Percentiles rank a stretch among this genome's conserved stretches.
Evolutionary conservation across 1,140 invertebrate genomes (phyloP).

Genomic region (Frieseomelitta varia): DNA sequence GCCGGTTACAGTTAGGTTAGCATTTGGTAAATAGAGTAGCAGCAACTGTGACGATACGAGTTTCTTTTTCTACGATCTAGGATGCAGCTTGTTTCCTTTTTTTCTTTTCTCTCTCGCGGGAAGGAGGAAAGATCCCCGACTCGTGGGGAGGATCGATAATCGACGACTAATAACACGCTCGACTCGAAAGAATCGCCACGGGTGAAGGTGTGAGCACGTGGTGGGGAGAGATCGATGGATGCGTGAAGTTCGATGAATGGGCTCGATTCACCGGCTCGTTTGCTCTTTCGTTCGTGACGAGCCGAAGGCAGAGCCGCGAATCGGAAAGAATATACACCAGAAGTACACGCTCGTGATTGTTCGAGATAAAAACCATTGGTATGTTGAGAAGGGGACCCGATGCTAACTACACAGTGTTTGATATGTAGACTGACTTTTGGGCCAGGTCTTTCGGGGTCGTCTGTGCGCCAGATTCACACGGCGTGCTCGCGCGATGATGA

Average conservation of each 20-base stretch:
- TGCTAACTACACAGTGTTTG: slow-evolving; percentile 68
- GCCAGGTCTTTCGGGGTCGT: slow-evolving; percentile 33
- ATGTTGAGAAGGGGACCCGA: slow-evolving; percentile 28
- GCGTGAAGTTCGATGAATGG: slow-evolving; percentile 10
- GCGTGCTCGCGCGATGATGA: not conserved
- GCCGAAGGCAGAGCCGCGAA: not conserved
- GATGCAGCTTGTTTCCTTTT: not conserved
- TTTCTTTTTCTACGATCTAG: slow-evolving; percentile 48
- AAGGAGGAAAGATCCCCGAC: slow-evolving; percentile 23
- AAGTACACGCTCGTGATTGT: not conserved
- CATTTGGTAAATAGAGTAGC: slow-evolving; percentile 50
- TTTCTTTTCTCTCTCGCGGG: not conserved
- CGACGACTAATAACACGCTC: slow-evolving; percentile 1
- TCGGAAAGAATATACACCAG: not conserved
- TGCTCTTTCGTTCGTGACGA: not conserved
- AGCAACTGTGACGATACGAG: slow-evolving; percentile 53
- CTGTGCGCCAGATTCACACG: slow-evolving; percentile 44
- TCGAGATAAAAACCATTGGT: slow-evolving; percentile 5
- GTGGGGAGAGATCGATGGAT: slow-evolving; percentile 29
- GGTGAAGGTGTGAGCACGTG: not conserved
- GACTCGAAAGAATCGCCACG: not conserved
- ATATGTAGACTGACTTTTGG: slow-evolving; percentile 75
- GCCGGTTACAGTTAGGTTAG: slow-evolving; percentile 36
- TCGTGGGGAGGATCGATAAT: not conserved
- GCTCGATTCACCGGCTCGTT: not conserved